Conservation (phyloP, 2,888 invertebrate species). For the Gandaritis pyraliata region DNA sequence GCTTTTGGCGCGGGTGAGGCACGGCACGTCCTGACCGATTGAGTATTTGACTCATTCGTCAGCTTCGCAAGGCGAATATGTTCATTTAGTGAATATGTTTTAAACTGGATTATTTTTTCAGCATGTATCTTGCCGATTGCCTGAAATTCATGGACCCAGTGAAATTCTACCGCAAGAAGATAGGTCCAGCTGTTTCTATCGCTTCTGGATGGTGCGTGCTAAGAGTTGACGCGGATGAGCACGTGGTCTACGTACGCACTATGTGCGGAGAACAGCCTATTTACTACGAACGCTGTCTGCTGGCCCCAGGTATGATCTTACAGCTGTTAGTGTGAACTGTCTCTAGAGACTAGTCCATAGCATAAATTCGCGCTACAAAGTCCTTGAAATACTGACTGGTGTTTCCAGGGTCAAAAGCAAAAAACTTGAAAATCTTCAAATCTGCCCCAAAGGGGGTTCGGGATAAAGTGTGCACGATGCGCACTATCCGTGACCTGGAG, state of each 20-base stretch:
- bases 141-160: slow-evolving; percentile 64
- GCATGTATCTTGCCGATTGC: slow-evolving; percentile 63
- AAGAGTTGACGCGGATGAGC: slow-evolving; percentile 72
- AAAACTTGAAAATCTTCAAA: slow-evolving; percentile 59
- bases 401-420: slow-evolving; percentile 62
- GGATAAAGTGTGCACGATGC: slow-evolving; percentile 56
- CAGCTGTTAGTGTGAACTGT: slow-evolving; percentile 8
- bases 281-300: slow-evolving; percentile 71
- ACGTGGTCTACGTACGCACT: slow-evolving; percentile 65
- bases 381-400: too few relatives aligned
- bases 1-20: too few relatives aligned
- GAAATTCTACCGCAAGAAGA: slow-evolving; percentile 66
- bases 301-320: slow-evolving; percentile 63
- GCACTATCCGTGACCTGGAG: slow-evolving; percentile 71
- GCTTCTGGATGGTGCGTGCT: slow-evolving; percentile 74
- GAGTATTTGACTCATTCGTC: too few relatives aligned
- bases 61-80: too few relatives aligned
- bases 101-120: slow-evolving; percentile 38
- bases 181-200: slow-evolving; percentile 69
- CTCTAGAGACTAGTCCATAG: too few relatives aligned
- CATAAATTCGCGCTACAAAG: too few relatives aligned
- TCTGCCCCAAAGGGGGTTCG: slow-evolving; percentile 66
- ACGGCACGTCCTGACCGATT: too few relatives aligned
- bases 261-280: slow-evolving; percentile 69
- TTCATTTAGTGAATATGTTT: background rate